Evolutionary conservation across 2,888 invertebrate genomes (phyloP).

Genomic region (Acronicta leporina): DNA sequence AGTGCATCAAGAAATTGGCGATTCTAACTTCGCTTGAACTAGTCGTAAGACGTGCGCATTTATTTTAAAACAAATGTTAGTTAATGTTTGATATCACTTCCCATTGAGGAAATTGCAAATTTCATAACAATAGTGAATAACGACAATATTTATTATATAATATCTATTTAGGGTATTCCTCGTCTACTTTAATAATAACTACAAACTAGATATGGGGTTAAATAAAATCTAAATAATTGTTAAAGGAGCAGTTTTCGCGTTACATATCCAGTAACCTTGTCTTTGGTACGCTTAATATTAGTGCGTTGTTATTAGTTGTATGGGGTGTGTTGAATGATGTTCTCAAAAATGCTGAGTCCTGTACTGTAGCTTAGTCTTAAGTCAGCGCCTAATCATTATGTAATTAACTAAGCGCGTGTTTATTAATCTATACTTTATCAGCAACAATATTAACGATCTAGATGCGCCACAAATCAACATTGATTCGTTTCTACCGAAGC

Average conservation of each 20-base stretch:
- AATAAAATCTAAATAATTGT: constrained; percentile 8
- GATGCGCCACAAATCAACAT: neutral
- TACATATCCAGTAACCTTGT: constrained; percentile 50
- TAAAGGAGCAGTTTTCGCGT: constrained; percentile 33
- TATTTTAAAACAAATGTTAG: constrained; percentile 58
- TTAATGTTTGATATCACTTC: constrained; percentile 37
- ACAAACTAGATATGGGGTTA: constrained; percentile 13
- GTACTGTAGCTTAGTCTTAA: constrained; percentile 15
- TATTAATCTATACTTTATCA: neutral
- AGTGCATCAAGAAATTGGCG: constrained; percentile 51
- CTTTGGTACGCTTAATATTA: constrained; percentile 28
- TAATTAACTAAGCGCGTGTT: neutral
- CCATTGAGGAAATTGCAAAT: constrained; percentile 43
- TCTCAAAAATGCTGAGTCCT: constrained; percentile 9
- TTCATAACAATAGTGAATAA: constrained; percentile 47
- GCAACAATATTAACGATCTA: neutral
- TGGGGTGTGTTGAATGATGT: constrained; percentile 3
- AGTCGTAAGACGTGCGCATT: constrained; percentile 75
- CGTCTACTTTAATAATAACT: constrained; percentile 17
- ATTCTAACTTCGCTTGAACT: constrained; percentile 66
- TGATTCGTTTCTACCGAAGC: too few species aligned
- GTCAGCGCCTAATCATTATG: constrained; percentile 1
- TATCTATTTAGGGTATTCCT: constrained; percentile 35
- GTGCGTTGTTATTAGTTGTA: constrained; percentile 30
- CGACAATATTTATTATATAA: constrained; percentile 56